Conservation (phyloP, 2,113 vertebrate genomes). For the Cichladusa arquata region DNA sequence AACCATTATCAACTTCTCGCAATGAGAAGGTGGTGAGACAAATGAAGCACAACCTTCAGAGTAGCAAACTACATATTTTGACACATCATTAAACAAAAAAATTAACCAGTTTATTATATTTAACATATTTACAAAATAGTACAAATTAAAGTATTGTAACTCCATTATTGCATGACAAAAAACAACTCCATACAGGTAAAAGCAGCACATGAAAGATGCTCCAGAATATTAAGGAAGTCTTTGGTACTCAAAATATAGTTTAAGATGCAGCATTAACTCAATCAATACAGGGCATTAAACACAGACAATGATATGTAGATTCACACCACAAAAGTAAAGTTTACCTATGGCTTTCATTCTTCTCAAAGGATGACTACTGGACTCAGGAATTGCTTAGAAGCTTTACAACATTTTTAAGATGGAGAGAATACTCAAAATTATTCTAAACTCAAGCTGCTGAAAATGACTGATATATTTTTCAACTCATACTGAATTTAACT, state of each 20-base stretch:
- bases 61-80: not conserved
- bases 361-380: not conserved
- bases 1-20: not conserved
- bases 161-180: conserved; percentile 11
- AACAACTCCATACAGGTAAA: conserved; percentile 8
- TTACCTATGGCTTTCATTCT: conserved; percentile 4
- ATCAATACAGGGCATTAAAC: conserved; percentile 41
- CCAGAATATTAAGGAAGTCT: conserved; percentile 41
- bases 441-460: not conserved
- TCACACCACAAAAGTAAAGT: not conserved
- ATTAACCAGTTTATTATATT: conserved; percentile 64
- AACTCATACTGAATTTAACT: not conserved
- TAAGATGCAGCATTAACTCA: conserved; percentile 54
- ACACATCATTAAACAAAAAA: conserved; percentile 49
- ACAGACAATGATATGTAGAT: not conserved
- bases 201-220: conserved; percentile 29
- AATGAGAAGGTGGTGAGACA: not conserved
- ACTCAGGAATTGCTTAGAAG: not conserved
- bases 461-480: not conserved
- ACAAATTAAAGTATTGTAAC: conserved; percentile 54
- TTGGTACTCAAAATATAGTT: conserved; percentile 62
- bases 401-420: not conserved
- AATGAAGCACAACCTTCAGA: not conserved
- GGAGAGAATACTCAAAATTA: not conserved
- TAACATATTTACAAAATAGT: conserved; percentile 72